Percentiles rank a stretch among this genome's conserved stretches.
Evolutionary conservation across 2,888 invertebrate genomes (phyloP).

Genomic region (Synergus itoensis): DNA sequence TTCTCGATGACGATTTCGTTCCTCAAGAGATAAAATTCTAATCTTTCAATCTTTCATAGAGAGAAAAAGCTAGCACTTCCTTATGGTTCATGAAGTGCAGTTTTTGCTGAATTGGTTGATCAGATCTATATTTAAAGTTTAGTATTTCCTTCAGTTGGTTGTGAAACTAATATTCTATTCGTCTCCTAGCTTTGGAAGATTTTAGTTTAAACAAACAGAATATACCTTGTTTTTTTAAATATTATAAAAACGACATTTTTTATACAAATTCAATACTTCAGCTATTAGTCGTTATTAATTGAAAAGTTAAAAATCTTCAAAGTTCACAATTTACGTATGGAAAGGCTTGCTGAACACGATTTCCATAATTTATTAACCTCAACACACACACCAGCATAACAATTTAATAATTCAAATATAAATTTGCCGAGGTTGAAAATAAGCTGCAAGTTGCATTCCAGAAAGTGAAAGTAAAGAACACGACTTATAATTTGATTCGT

Average conservation of each 20-base stretch:
- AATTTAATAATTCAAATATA: neutral
- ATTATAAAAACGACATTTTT: too few species aligned
- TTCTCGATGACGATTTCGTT: conserved; percentile 30
- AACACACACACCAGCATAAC: neutral
- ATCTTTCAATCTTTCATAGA: conserved; percentile 8
- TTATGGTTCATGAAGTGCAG: neutral
- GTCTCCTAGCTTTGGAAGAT: neutral
- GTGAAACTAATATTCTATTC: neutral
- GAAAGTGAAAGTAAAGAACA: conserved; percentile 8
- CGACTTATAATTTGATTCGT: neutral
- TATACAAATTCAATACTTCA: too few species aligned
- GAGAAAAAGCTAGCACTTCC: conserved; percentile 4
- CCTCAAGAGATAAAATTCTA: conserved; percentile 20
- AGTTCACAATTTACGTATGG: neutral
- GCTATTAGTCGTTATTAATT: too few species aligned
- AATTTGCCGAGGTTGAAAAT: neutral
- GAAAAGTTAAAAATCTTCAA: too few species aligned
- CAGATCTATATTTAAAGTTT: neutral
- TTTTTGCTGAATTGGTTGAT: conserved; percentile 7
- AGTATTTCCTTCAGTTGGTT: neutral
- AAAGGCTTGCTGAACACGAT: neutral
- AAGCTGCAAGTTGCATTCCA: neutral
- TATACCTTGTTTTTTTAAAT: too few species aligned
- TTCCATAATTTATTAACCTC: neutral
- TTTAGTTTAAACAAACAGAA: neutral